Evolutionary conservation across 2,113 vertebrate species (phyloP), one percentile per base, ranked within the genome.

Genomic region (Anas platyrhynchos): DNA sequence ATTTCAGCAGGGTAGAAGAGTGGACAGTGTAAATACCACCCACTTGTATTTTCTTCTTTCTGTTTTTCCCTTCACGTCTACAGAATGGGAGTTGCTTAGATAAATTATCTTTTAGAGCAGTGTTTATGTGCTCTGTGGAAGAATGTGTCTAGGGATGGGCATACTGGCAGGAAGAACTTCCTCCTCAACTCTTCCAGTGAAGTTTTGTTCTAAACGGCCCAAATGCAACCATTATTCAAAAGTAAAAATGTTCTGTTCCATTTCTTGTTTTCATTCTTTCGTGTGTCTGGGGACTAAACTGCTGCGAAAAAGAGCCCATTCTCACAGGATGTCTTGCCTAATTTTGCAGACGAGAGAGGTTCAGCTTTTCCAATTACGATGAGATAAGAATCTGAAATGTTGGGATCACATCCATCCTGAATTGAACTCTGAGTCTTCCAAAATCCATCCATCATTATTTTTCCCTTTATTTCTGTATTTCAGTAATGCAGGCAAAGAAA

Each of bases 271-370:
- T 96, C 95, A 93, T 96, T 96, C 93, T 91, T 97, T 80, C 34
- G 31, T 83, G 81, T 2, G 14, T 93, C 96, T 94, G 59, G 94
- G 96, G 91, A 96, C 81, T 90, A 85, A 91, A 92, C 55, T 94
- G 83, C 91, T 93, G 22, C 92, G 91, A 94, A 96, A 95, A 93
- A 93, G 91, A 92, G 71, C 91, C 92, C 94, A 97, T 97, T 97
- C 96, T 97, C 96, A 97, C 94, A 96, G 92, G 93, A 91, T 89
- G 75, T 76, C 89, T 95, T 95, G 96, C 89, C 92, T 96, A 85
- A 92, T 94, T 96, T 92, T 95, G 77, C 94, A 91, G 94, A 95
- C 93, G 72, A 93, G 81, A 94, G 92, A 92, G 92, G 88, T 94
- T 96, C 88, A 94, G 77, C 91, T 77, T 69, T 96, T 97, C 96